These are phyloP conservation scores for Microtus ochrogaster DNA, from an alignment of 2,113 vertebrate species.

Conservation along the genomic window DNA sequence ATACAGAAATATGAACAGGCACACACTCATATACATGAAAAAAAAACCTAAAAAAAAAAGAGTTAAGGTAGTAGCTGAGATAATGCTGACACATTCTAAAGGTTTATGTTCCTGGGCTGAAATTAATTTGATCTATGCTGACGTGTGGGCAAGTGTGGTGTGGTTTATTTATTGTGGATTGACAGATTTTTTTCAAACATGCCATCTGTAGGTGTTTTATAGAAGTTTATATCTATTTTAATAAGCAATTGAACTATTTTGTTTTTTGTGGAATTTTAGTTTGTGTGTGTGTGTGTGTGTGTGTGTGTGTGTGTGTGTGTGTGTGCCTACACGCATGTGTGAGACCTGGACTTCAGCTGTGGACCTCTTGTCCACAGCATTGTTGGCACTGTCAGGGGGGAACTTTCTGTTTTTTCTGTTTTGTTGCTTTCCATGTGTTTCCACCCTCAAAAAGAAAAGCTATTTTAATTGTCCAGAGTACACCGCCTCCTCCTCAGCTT, in stretches of 20 bases:
- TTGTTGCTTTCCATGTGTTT: background rate
- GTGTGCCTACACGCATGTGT: background rate
- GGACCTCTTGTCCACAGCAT: background rate
- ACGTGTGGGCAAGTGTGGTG: fast-evolving
- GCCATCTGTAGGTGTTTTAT: background rate
- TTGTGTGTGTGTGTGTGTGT: background rate
- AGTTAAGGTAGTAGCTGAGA: background rate
- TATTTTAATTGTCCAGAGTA: background rate
- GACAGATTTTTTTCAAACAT: background rate
- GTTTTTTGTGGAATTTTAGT: background rate
- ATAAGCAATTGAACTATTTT: background rate
- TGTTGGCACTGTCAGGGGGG: background rate
- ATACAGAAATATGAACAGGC: background rate
- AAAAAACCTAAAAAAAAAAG: background rate
- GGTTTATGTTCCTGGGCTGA: background rate
- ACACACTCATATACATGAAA: background rate
- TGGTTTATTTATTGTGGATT: background rate
- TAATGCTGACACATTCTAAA: background rate
- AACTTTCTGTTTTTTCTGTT: no score
- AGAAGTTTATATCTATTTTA: background rate
- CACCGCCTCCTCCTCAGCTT: background rate
- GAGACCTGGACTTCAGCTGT: background rate
- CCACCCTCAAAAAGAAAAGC: background rate
- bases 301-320: background rate
- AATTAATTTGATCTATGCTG: background rate